phyloP scores from a whole-genome alignment of 2,888 invertebrate genomes.

The Acronicta psi region DNA sequence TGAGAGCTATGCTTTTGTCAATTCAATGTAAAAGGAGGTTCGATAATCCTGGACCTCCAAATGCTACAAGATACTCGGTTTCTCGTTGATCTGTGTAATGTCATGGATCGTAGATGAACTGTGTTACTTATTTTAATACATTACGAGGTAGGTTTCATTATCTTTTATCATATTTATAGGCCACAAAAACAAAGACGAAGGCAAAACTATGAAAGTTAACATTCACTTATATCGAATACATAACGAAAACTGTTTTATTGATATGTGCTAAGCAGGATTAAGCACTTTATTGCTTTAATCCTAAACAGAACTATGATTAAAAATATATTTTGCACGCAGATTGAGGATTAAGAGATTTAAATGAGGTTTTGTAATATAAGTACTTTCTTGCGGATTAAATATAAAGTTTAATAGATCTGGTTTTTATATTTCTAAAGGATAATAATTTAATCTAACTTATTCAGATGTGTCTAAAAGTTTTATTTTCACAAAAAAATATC shows the following conservation, averaged over 20 bases:
- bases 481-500: too few relatives aligned
- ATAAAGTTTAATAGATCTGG: background rate
- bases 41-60: too few relatives aligned
- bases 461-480: too few relatives aligned
- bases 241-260: conserved; percentile 30
- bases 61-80: too few relatives aligned
- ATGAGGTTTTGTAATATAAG: conserved; percentile 14
- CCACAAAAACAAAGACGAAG: conserved; percentile 9
- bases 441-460: background rate
- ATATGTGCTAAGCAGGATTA: conserved; percentile 34
- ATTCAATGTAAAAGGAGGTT: too few relatives aligned
- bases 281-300: conserved; percentile 38
- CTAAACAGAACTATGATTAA: conserved; percentile 37
- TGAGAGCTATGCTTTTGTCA: too few relatives aligned
- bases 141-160: too few relatives aligned
- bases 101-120: too few relatives aligned
- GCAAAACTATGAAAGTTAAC: conserved; percentile 17
- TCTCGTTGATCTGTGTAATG: too few relatives aligned
- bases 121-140: too few relatives aligned
- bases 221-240: conserved; percentile 11
- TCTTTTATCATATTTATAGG: background rate
- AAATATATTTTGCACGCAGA: conserved; percentile 47
- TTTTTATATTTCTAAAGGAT: background rate
- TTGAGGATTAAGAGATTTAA: conserved; percentile 45
- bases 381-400: conserved; percentile 29